Evolutionary conservation across 2,113 vertebrate genomes (phyloP), one percentile per base, ranked within the genome.

Genomic region (Sebastes fasciatus): DNA sequence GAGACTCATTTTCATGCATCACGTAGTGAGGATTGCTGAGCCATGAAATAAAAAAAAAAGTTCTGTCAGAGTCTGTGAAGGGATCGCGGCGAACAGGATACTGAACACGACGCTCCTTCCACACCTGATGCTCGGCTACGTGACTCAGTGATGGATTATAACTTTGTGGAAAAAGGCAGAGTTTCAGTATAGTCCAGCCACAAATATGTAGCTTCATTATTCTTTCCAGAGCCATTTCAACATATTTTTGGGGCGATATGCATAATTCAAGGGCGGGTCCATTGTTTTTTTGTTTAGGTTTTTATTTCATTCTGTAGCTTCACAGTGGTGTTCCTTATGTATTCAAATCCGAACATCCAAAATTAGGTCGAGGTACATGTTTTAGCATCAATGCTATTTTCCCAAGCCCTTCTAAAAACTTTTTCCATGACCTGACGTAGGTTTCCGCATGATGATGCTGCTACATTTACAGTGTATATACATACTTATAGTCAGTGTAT

Each of bases 41-140:
- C 70, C 83, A 12, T 85, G 87, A 82, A 76, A 88, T 90, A 73
- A 26, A 51, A 68, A 74, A 79, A 65, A 84, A 67, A 42, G 46
- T 83, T 78, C 58, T 2, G 52, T 60, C 42, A n/a, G 55, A n/a
- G 49, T 79, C 23, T 74, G 81, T 64, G 45, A 83, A 73, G 60
- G 42, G 4, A 74, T 54, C 2, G 12, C 48, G 42, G 77, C 14
- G 84, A 79, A 82, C 61, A 71, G 23, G 51, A 76, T 34, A 55
- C 78, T 40, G 17, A 76, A 65, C 82, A 51, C 0, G 54, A 62
- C 40, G 58, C 77, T 51, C n/a, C 10, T 5, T 5, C 51, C 65
- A 77, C 54, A 88, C 73, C 61, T 86, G 82, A 74, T 34, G 80
- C 83, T 79, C 71, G 40, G 74, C 61, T 34, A 2, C 45, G 23